Percentiles rank a stretch among this genome's conserved stretches.
Conservation (phyloP, 2,113 vertebrate genomes). For the Puntigrus tetrazona region DNA sequence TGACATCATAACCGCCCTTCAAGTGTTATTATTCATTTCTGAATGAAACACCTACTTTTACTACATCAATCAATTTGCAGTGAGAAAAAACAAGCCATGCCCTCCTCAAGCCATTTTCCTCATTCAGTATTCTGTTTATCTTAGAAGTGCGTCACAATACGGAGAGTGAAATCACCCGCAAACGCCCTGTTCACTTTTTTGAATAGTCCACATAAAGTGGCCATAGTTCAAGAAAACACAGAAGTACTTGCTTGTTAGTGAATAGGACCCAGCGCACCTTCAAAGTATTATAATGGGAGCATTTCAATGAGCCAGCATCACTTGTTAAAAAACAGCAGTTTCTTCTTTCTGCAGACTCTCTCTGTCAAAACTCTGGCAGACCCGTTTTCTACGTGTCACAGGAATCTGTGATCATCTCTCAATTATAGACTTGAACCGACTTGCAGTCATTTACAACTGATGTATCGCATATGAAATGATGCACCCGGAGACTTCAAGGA, state of each 20-base stretch:
- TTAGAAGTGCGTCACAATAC: no score
- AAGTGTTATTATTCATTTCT: no score
- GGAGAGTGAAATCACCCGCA: no score
- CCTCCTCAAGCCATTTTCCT: no score
- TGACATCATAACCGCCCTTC: no score
- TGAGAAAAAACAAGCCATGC: no score
- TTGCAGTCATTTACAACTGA: slow-evolving; percentile 37
- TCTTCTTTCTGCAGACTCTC: neutral
- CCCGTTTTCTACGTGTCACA: neutral
- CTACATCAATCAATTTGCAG: no score
- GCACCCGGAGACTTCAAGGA: slow-evolving; percentile 53
- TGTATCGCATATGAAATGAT: slow-evolving; percentile 41
- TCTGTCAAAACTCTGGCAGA: neutral
- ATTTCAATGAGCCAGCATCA: neutral
- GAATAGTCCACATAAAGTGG: neutral
- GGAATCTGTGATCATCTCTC: slow-evolving; percentile 28
- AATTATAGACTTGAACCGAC: slow-evolving; percentile 47
- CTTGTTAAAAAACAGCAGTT: neutral
- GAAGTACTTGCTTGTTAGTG: neutral
- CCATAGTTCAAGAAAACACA: slow-evolving; percentile 10
- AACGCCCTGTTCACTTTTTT: no score
- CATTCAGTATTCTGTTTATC: no score
- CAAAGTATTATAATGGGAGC: neutral
- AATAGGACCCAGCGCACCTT: neutral
- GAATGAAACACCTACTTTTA: no score